Evolutionary conservation across 2,113 vertebrate species (phyloP).

Genomic region (Chlamydotis undulata): DNA sequence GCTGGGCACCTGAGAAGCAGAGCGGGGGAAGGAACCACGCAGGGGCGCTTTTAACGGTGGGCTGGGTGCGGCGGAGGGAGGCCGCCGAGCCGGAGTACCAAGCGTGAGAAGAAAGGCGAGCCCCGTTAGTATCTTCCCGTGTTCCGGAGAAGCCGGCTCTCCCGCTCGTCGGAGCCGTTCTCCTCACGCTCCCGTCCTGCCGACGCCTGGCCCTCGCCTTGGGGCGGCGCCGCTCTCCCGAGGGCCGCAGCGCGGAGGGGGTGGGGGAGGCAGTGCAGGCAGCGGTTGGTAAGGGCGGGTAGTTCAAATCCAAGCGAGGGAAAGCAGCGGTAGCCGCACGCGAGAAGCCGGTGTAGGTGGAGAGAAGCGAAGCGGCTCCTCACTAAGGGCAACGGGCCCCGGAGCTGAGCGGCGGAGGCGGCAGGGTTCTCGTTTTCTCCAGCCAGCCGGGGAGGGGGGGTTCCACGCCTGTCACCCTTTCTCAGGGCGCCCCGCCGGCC

Average conservation of each 20-base stretch:
- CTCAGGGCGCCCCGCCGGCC: neutral
- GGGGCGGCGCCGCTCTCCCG: neutral
- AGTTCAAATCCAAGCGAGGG: slow-evolving; percentile 69
- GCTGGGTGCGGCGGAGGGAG: neutral
- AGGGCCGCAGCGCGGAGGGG: neutral
- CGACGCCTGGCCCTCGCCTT: neutral
- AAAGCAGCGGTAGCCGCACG: slow-evolving; percentile 24
- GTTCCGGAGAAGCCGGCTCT: rapidly evolving
- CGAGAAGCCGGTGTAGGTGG: neutral
- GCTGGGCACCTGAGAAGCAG: neutral
- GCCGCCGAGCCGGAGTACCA: neutral
- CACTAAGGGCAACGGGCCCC: slow-evolving; percentile 39
- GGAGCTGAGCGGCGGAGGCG: neutral
- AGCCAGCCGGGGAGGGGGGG: neutral
- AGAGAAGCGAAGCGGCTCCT: slow-evolving; percentile 14
- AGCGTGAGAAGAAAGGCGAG: neutral
- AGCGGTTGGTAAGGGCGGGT: slow-evolving; percentile 67
- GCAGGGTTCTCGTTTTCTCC: neutral
- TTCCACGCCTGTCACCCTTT: neutral
- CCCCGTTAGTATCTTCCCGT: rapidly evolving
- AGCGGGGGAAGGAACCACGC: too few relatives aligned
- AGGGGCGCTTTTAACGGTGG: neutral
- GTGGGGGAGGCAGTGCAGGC: neutral
- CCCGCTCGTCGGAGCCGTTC: rapidly evolving
- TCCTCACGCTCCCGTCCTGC: neutral